Conservation (phyloP, 1,140 invertebrate species). For the Bemisia tabaci region DNA sequence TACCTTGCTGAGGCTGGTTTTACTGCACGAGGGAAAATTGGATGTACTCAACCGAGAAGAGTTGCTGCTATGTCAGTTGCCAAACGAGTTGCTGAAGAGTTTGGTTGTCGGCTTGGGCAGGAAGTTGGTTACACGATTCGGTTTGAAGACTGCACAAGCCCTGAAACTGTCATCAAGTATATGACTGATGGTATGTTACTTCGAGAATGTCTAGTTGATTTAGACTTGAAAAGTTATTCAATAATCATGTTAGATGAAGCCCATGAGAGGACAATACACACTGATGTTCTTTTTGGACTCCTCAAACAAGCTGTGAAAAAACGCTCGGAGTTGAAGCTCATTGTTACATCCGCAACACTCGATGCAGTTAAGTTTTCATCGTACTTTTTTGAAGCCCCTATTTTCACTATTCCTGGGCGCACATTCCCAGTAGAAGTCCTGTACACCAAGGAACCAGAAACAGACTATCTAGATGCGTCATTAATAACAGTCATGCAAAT, state of each 20-base stretch:
- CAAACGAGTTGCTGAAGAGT: constrained; percentile 96
- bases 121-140: constrained; percentile 99
- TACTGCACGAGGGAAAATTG: constrained; percentile 83
- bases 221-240: constrained; percentile 81
- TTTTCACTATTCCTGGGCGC: constrained; percentile 90
- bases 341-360: constrained; percentile 96
- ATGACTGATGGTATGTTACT: constrained; percentile 99
- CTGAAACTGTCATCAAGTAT: constrained; percentile 96
- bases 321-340: constrained; percentile 88
- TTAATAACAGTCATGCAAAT: constrained; percentile 99
- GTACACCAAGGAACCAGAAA: constrained; percentile 97
- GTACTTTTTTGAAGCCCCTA: constrained; percentile 92
- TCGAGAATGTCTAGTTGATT: constrained; percentile 90
- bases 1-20: constrained; percentile 95
- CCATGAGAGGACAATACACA: constrained; percentile 95
- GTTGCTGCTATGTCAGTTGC: constrained; percentile 99
- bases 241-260: constrained; percentile 99
- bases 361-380: constrained; percentile 97
- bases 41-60: constrained; percentile 91
- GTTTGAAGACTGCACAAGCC: constrained; percentile 98
- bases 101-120: constrained; percentile 89
- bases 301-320: constrained; percentile 82
- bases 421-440: constrained; percentile 92
- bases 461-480: constrained; percentile 95
- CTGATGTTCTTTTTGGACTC: constrained; percentile 90